phyloP scores from a whole-genome alignment of 2,797 vertebrate species.

The Dendrocincla tyrannina region DNA sequence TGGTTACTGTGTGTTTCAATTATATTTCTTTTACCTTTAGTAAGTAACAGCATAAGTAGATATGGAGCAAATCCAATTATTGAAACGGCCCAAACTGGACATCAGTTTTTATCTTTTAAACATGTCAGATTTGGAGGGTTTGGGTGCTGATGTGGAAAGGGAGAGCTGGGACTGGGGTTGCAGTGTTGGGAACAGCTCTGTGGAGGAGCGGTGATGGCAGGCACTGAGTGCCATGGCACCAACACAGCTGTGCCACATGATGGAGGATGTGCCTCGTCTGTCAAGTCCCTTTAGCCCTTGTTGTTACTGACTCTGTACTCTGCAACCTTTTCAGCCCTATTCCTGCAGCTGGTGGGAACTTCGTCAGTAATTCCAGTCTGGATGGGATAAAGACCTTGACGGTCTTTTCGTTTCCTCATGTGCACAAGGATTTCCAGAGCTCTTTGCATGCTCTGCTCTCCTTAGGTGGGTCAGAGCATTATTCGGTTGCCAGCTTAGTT shows the following conservation, averaged over 20 bases:
- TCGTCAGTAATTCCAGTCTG: background rate
- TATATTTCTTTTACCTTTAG: background rate
- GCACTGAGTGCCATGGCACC: background rate
- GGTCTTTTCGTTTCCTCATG: background rate
- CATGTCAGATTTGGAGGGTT: background rate
- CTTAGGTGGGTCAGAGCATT: accelerated
- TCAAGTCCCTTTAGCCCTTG: background rate
- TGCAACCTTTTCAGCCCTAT: accelerated
- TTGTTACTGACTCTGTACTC: background rate
- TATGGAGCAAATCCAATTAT: background rate
- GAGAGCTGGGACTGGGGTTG: background rate
- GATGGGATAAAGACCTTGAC: background rate
- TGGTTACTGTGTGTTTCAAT: background rate
- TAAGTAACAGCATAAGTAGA: background rate
- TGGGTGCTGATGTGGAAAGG: background rate
- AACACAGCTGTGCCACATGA: accelerated
- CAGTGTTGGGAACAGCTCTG: accelerated
- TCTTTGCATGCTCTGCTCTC: background rate
- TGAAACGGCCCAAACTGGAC: no score
- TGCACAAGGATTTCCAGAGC: background rate
- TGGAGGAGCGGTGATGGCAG: background rate
- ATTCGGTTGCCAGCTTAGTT: background rate
- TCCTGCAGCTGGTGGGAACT: background rate
- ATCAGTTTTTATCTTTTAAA: background rate
- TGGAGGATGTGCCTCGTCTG: background rate